A percentile compares a stretch with the other conserved stretches of the same genome.
Conservation (phyloP, 2,113 vertebrate genomes). For the Elachura formosa region DNA sequence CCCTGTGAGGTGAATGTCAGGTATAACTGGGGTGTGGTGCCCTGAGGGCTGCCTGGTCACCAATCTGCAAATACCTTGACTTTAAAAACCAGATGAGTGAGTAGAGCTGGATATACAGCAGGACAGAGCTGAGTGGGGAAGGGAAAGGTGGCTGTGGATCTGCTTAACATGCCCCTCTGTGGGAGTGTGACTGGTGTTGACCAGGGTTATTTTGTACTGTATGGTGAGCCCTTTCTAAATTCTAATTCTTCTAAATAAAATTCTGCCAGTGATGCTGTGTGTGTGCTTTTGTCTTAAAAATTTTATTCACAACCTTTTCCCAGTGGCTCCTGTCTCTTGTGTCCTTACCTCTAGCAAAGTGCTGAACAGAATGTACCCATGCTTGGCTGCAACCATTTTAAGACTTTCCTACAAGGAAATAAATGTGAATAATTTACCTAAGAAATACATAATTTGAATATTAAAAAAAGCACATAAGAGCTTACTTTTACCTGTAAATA, state of each 20-base stretch:
- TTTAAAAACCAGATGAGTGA: background rate
- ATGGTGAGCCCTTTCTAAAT: background rate
- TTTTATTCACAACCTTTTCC: background rate
- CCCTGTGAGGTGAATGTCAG: background rate
- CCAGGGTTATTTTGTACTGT: background rate
- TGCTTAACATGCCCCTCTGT: background rate
- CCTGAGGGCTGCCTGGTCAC: background rate
- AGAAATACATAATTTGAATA: background rate
- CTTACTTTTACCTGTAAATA: background rate
- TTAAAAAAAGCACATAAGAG: background rate
- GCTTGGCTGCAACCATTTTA: conserved; percentile 71
- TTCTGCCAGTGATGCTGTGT: too few relatives aligned
- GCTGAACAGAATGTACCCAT: conserved; percentile 81
- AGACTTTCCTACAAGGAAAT: conserved; percentile 73
- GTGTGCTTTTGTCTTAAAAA: background rate
- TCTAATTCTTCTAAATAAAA: background rate
- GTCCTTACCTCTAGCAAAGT: conserved; percentile 83
- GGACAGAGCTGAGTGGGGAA: background rate
- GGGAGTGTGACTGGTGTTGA: background rate
- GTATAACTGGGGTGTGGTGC: background rate
- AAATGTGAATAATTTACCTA: background rate
- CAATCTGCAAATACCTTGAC: background rate
- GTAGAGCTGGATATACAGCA: background rate
- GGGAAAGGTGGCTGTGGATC: background rate
- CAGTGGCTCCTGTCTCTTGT: background rate